Evolutionary conservation across 2,113 vertebrate species (phyloP), one percentile per base, ranked within the genome.

Genomic region (Chaetura pelagica): DNA sequence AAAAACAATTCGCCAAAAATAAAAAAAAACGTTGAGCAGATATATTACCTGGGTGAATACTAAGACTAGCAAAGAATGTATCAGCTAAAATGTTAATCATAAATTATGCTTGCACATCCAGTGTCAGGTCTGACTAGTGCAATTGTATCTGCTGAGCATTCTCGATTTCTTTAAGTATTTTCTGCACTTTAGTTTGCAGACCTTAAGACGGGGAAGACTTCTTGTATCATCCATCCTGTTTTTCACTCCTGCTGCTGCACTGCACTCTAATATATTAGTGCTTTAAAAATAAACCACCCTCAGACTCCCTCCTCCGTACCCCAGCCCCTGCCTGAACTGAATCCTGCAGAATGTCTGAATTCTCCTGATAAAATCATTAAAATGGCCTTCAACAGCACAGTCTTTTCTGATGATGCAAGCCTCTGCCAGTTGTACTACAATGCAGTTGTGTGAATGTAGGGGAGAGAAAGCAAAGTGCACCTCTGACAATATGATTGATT

Each of bases 81-180:
- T 95, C 68, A 71, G 90, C 92, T 88, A 59, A 93, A 95, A 94
- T n/a, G 38, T 74, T 66, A 59, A 59, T 74, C 30, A 15, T 68
- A 92, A 95, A 77, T 93, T 77, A 27, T 71, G 38, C 73, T 90
- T 92, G 86, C 42, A 9, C 30, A 38, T 84, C 76, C 61, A 77
- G 22, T 22, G 9, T 69, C 1, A 2, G 67, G 51, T 34, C 55
- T 83, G 82, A 74, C 4, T 62, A 91, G 13, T 51, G 51, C 34
- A 49, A 35, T 86, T 66, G 4, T 49, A 68, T 38, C 51, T 92
- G 88, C 83, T 84, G 90, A 77, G 51, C 23, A 42, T 69, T 88
- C 75, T 90, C 54, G 1, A 7, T 62, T 71, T 66, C 58, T 93
- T 76, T 13, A 89, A 74, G n/a, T 40, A 22, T 24, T 87, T 83